Percentiles rank a stretch among this genome's conserved stretches.
Evolutionary conservation across 2,113 vertebrate genomes (phyloP).

Genomic region (Ariopsis seemanni): DNA sequence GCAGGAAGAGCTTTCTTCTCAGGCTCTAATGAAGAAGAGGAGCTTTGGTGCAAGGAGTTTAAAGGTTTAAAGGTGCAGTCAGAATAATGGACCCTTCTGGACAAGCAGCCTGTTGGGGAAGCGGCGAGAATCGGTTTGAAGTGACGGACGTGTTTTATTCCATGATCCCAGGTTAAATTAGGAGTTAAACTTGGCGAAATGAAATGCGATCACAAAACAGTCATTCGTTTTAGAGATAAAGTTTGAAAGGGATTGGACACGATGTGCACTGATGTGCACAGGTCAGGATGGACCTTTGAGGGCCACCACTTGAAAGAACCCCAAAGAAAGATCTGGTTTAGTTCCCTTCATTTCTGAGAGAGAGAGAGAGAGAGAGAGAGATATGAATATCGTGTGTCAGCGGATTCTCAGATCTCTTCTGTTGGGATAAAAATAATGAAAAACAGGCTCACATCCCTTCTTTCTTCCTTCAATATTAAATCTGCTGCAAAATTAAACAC

Average conservation of each 20-base stretch:
- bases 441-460: neutral
- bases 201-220: no score
- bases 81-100: neutral
- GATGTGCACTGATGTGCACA: no score
- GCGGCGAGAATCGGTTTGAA: neutral
- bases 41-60: neutral
- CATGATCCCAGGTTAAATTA: neutral
- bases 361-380: neutral
- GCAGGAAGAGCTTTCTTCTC: neutral
- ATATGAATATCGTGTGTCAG: neutral
- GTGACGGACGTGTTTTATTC: neutral
- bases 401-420: neutral
- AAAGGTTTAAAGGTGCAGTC: neutral
- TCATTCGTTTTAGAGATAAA: no score
- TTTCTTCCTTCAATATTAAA: neutral
- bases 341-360: neutral
- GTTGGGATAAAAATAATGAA: constrained; percentile 8
- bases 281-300: neutral
- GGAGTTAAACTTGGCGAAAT: no score
- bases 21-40: neutral
- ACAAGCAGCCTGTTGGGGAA: neutral
- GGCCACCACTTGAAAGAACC: neutral
- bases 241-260: no score
- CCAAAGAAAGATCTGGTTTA: neutral
- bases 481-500: constrained; percentile 16